Evolutionary conservation across 1,140 invertebrate genomes (phyloP), one percentile per base, ranked within the genome.

Genomic region (Wasmannia auropunctata): DNA sequence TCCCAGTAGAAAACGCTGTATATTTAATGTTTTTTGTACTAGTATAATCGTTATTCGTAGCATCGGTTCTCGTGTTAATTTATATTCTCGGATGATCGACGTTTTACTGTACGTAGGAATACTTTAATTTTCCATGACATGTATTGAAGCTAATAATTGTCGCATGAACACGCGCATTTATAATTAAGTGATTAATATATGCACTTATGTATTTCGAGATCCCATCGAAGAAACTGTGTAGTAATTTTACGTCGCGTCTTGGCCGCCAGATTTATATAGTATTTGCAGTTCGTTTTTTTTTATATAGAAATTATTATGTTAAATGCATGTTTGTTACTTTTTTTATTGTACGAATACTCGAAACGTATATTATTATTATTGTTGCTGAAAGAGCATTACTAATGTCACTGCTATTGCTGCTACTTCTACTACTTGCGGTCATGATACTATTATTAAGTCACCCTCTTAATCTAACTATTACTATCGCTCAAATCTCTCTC

Each of bases 391-490:
- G 3, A 67, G 40, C n/a, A 31, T 54, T 87, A 89, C 67, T 84
- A 87, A 84, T 87, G 58, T 72, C 40, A 74, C 83, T 84, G 86
- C 76, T 79, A 87, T 34, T 58, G 54, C 60, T 88, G 83, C 84
- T 76, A 87, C 67, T 84, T 75, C 85, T 79, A 79, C 74, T 87
- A 75, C 43, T 81, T 87, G 79, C 79, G 11, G 89, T 76, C 60
- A 88, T 40, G 86, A 86, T 46, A 43, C 43, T 89, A 67, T 86
- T 88, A 76, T 83, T 60, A 83, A 83, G 51, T 77, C 72, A 54
- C 43, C 75, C 49, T 76, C 22, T 77, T 51, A 43, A 67, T 19
- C 31, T 79, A n/a, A 81, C 40, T 83, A 58, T 86, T 63, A 86
- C 79, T 84, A 83, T 70, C n/a, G 46, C 65, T 72, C 28, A 51